Base-by-base conservation (phyloP, 2,113 vertebrate genomes). In the Machaerirhynchus nigripectus region DNA sequence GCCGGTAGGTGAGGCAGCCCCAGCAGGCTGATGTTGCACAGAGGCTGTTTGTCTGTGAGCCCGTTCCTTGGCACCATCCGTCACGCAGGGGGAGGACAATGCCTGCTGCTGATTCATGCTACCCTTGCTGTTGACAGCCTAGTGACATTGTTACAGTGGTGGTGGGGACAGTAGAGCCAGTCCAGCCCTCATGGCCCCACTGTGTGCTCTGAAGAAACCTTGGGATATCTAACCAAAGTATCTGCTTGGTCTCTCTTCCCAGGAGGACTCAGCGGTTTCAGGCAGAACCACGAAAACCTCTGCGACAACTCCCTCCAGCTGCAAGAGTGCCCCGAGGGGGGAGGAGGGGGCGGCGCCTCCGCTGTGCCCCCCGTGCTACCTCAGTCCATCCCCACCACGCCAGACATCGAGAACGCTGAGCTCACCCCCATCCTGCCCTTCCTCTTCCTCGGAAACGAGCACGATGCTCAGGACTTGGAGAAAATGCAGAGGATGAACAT, bases 281-380 rank as follows among this genome's bases (percentile, higher is more conserved):
- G 98, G 95, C 99, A 99, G 98, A 98, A 97, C 98, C 98, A 99
- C 1, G 98, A 99, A 96, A 99, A 99, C 98, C 99, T 99, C 96
- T 99, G 99, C 23, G 99, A 99, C 95, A 98, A 99, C 98, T 99
- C 99, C 77, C 98, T 99, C 96, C 99, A 99, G 94, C 98, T 99
- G 52, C 99, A 99, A 39, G 99, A 99, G 96, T 98, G 98, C 92
- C 96, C 98, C 1, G 99, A 99, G 87, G 91, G 93, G 28, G 98
- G 98, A 55, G 98, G 98, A 21, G 98, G 98, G 17, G 37, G 82
- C 0, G 52, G 96, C 0, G 98, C 99, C 0, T 96, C 99, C 0
- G 98, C 98, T 1, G 97, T 98, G 96, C 97, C 98, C 5, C 97
- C 98, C 84, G 71, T 98, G 28, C 98, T 99, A 98, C 99, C 99